A percentile compares a stretch with the other conserved stretches of the same genome.
Evolutionary conservation across 2,888 invertebrate genomes (phyloP).

Genomic region (Eustalomyia histrio): DNA sequence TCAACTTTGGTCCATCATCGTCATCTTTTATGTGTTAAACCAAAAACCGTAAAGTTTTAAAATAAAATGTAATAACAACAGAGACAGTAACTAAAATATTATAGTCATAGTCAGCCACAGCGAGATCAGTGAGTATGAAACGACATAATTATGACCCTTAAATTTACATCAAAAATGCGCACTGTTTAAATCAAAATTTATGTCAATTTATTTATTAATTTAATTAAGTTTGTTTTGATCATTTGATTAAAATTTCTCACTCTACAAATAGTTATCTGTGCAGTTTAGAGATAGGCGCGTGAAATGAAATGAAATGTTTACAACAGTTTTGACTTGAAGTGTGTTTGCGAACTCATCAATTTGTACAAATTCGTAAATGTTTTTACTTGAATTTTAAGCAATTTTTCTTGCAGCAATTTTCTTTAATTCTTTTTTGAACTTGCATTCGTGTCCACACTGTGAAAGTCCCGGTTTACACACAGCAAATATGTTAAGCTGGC

Average conservation of each 20-base stretch:
- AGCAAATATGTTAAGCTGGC: too few relatives aligned
- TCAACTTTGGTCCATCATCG: slow-evolving; percentile 58
- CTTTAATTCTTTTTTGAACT: too few relatives aligned
- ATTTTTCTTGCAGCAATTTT: too few relatives aligned
- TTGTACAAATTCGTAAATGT: too few relatives aligned
- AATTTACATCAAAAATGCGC: neutral
- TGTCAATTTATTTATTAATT: neutral
- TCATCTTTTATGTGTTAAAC: slow-evolving; percentile 35
- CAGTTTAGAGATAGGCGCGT: too few relatives aligned
- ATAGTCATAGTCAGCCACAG: slow-evolving; percentile 5
- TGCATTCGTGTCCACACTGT: too few relatives aligned
- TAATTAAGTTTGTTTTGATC: neutral
- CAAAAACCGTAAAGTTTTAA: slow-evolving; percentile 4
- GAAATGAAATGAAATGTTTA: too few relatives aligned
- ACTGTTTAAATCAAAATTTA: neutral
- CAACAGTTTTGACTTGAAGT: too few relatives aligned
- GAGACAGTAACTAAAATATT: slow-evolving; percentile 3
- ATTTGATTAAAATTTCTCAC: neutral
- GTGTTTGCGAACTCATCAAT: too few relatives aligned
- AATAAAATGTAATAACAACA: slow-evolving; percentile 27
- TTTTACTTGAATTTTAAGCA: too few relatives aligned
- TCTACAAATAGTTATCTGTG: too few relatives aligned
- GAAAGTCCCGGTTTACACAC: too few relatives aligned
- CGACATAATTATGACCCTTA: neutral
- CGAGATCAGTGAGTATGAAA: neutral